Evolutionary conservation across 2,888 invertebrate genomes (phyloP).

Genomic region (Ennomos erosarius): DNA sequence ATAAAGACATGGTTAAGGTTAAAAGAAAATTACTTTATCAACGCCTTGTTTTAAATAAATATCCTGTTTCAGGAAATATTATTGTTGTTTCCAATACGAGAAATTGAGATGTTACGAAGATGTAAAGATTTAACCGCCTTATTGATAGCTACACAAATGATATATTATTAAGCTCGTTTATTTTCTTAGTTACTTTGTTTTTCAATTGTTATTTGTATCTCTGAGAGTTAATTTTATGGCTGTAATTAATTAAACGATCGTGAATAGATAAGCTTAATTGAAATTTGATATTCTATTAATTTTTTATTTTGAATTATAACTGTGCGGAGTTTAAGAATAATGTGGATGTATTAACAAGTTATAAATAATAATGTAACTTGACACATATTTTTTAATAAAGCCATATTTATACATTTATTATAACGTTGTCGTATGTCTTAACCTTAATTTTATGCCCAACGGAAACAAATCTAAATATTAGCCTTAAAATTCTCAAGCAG

Average conservation of each 20-base stretch:
- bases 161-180: slow-evolving; percentile 75
- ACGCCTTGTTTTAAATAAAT: slow-evolving; percentile 86
- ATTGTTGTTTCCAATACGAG: slow-evolving; percentile 84
- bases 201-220: slow-evolving; percentile 54
- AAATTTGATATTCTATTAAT: slow-evolving; percentile 50
- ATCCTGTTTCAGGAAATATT: slow-evolving; percentile 85
- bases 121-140: slow-evolving; percentile 79
- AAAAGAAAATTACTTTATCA: slow-evolving; percentile 86
- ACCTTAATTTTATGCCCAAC: neutral
- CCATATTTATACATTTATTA: neutral
- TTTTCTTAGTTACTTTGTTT: slow-evolving; percentile 61
- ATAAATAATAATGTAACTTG: slow-evolving; percentile 33
- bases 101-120: slow-evolving; percentile 82
- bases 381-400: slow-evolving; percentile 30
- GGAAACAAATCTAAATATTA: slow-evolving; percentile 12
- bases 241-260: slow-evolving; percentile 57
- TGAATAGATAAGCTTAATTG: slow-evolving; percentile 56
- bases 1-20: slow-evolving; percentile 86
- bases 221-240: slow-evolving; percentile 60
- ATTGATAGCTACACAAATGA: slow-evolving; percentile 82
- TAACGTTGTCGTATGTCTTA: neutral
- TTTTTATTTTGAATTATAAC: slow-evolving; percentile 27
- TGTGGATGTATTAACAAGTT: slow-evolving; percentile 32
- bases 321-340: slow-evolving; percentile 31
- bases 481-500: slow-evolving; percentile 30